Base-by-base conservation (phyloP, 2,113 vertebrate genomes). In the Eulemur rufifrons region DNA sequence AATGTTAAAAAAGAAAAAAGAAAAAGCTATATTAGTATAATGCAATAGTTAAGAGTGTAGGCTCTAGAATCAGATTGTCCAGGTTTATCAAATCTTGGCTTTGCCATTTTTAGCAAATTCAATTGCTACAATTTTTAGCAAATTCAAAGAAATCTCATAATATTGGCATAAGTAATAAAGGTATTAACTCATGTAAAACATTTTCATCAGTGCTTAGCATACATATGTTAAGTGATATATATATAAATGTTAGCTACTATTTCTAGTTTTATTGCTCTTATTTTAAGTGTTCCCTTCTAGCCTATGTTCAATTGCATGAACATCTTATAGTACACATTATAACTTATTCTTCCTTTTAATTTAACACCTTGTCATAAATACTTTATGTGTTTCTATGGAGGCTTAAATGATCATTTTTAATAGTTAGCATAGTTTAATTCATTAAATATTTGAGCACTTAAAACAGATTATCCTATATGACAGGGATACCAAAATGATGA, bases 261-360 rank as follows among this genome's bases (percentile, higher is more conserved):
- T 95, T 93, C 59, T 63, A 68, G 32, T 85, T 95, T 69, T 90
- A 29, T 73, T 66, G 17, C 66, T 78, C 52, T 86, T 84, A 74
- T 82, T 91, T 82, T 21, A 78, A n/a, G 25, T 68, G 8, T 81
- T 87, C 10, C 21, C 17, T 71, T 95, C 37, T 52, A 81, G 13
- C 56, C 10, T 47, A 27, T 63, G 27, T 71, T 85, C 39, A 52
- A 61, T 18, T 66, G 14, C 4, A 27, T 56, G n/a, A n/a, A n/a
- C 25, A 45, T 76, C 23, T 69, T 45, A 15, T 59, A 32, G 8
- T 77, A 5, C 15, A 69, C 32, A 23, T 71, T 69, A 84, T 64
- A 45, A 66, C 59, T 77, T 59, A 74, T 71, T 77, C 6, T 76
- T 91, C 32, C 29, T 77, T 91, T 94, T 45, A 66, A 0, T 77